Evolutionary conservation across 1,140 invertebrate genomes (phyloP).

Genomic region (Whitmania pigra): DNA sequence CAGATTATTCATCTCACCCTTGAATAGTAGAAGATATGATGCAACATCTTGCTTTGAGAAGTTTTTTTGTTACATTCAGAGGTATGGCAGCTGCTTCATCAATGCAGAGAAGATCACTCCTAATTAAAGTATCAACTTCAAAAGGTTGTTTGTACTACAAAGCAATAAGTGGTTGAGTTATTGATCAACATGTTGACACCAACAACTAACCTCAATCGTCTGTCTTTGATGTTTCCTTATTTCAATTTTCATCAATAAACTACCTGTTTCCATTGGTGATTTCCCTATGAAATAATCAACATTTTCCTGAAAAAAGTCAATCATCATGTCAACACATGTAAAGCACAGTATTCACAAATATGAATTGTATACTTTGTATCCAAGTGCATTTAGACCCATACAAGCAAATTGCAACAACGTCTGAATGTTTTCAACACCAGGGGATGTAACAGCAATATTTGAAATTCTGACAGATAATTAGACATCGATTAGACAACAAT

Average conservation of each 20-base stretch:
- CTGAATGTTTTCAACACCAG: conserved; percentile 7
- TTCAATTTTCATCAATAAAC: neutral
- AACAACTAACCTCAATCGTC: neutral
- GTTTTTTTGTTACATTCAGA: conserved; percentile 74
- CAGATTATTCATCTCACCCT: conserved; percentile 47
- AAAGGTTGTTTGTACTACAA: conserved; percentile 84
- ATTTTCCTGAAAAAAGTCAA: conserved; percentile 5
- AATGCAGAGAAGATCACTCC: conserved; percentile 90
- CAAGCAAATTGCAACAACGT: neutral
- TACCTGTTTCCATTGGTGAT: neutral
- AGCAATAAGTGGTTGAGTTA: neutral
- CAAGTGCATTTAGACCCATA: neutral
- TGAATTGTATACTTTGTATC: neutral
- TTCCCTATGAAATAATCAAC: neutral
- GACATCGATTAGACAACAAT: no score
- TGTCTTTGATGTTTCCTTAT: neutral
- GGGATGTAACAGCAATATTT: neutral
- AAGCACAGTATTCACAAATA: neutral
- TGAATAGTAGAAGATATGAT: conserved; percentile 95
- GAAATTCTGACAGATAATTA: neutral
- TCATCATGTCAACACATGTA: neutral
- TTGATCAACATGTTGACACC: neutral
- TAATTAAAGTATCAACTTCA: conserved; percentile 70
- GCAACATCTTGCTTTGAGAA: conserved; percentile 80
- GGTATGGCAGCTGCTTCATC: conserved; percentile 99